phyloP scores from a whole-genome alignment of 2,113 vertebrate genomes.

The Columba livia region DNA sequence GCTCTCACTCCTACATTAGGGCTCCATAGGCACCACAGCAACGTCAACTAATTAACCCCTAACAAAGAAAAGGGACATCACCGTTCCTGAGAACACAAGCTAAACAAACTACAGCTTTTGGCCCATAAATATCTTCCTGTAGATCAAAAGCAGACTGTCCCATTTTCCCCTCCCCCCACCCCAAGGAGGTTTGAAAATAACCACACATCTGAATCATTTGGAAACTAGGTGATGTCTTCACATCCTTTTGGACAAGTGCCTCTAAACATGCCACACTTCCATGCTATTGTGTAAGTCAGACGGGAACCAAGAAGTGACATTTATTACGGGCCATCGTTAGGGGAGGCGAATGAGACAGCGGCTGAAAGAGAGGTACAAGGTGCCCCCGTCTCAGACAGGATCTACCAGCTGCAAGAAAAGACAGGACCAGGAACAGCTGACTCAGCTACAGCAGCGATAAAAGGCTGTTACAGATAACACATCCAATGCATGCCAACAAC shows the following conservation, averaged over 20 bases:
- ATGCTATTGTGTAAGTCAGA: neutral
- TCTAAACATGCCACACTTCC: neutral
- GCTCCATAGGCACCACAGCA: neutral
- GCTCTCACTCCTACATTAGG: neutral
- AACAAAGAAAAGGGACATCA: neutral
- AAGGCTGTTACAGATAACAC: neutral
- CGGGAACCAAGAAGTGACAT: neutral
- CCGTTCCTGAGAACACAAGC: neutral
- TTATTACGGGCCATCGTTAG: neutral
- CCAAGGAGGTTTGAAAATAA: neutral
- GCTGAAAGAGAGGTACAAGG: neutral
- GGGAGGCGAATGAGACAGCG: neutral
- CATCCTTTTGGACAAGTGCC: neutral
- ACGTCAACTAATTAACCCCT: neutral
- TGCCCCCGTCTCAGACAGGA: neutral
- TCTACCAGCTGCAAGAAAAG: neutral
- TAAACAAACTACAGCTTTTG: neutral
- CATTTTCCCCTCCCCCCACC: neutral
- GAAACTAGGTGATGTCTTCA: neutral
- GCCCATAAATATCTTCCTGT: neutral
- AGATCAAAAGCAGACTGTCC: neutral
- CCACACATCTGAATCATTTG: neutral
- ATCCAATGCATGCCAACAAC: neutral
- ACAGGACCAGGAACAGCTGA: neutral
- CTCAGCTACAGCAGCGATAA: neutral